phyloP scores from a whole-genome alignment of 2,888 invertebrate species.

The Pyrrhosoma nymphula region DNA sequence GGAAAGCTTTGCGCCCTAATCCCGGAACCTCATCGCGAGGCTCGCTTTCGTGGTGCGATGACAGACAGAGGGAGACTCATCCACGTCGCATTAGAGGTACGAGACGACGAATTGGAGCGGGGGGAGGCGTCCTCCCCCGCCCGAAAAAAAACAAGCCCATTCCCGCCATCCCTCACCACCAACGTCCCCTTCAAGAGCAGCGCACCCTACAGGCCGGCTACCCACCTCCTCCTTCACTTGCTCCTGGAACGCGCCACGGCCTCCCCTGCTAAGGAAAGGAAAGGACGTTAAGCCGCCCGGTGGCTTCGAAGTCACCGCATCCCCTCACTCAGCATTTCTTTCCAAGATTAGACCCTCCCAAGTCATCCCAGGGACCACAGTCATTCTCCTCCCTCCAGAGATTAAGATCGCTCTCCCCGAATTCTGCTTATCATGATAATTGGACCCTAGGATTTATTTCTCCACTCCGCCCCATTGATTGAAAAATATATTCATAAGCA shows the following conservation, averaged over 20 bases:
- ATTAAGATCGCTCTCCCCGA: not conserved
- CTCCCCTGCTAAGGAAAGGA: not conserved
- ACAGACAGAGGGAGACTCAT: not conserved
- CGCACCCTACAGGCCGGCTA: not conserved
- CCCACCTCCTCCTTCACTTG: not conserved
- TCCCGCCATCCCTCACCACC: not conserved
- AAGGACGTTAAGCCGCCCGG: not conserved
- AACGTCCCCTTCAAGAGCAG: not conserved
- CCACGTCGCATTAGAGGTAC: not conserved
- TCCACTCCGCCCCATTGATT: constrained; percentile 17
- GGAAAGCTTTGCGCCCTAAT: not conserved
- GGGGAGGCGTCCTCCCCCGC: not conserved
- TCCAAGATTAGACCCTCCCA: constrained; percentile 14
- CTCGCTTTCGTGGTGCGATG: not conserved
- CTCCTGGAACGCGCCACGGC: not conserved
- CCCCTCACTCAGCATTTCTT: constrained; percentile 21
- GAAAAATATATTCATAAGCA: constrained; percentile 37
- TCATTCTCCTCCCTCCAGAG: constrained; percentile 19
- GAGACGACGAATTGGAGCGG: not conserved
- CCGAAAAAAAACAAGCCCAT: not conserved
- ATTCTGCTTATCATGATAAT: constrained; percentile 60
- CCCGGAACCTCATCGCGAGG: not conserved
- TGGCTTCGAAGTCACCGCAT: not conserved
- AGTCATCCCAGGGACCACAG: constrained; percentile 26
- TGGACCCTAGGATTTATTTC: not conserved